These are phyloP conservation scores for Andricus quercusramuli DNA, from an alignment of 2,888 invertebrate genomes.

Conservation along the genomic window DNA sequence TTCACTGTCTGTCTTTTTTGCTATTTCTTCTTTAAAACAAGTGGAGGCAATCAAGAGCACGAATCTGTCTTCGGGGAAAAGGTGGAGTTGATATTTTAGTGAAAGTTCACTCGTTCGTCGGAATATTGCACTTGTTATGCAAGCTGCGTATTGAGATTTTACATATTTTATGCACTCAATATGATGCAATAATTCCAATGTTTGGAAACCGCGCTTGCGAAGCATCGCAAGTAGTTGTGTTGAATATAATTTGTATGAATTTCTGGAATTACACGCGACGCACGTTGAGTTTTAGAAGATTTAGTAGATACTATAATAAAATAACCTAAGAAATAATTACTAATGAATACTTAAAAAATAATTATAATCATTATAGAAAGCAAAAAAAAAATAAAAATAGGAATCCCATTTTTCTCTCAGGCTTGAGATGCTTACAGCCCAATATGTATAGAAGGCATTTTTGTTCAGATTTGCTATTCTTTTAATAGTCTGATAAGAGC, in stretches of 20 bases:
- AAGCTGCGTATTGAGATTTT: conserved; percentile 3
- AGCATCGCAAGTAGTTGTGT: background rate
- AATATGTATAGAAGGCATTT: too few species aligned
- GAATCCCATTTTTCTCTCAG: too few species aligned
- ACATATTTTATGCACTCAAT: conserved; percentile 29
- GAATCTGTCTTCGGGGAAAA: background rate
- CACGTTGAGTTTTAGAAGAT: background rate
- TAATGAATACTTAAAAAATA: too few species aligned
- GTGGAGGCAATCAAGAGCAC: conserved; percentile 2
- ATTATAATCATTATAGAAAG: too few species aligned
- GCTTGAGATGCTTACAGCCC: too few species aligned
- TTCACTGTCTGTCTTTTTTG: conserved; percentile 44
- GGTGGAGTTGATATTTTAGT: conserved; percentile 34
- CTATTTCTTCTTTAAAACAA: conserved; percentile 38
- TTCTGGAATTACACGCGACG: background rate
- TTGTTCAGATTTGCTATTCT: too few species aligned
- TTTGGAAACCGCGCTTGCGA: background rate
- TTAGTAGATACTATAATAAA: background rate
- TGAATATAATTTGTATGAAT: background rate
- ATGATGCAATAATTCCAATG: background rate
- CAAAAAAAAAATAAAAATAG: too few species aligned
- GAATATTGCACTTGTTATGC: conserved; percentile 27
- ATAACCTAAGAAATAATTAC: background rate
- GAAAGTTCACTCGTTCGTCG: background rate
- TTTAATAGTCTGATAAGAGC: too few species aligned